Percentiles rank a stretch among this genome's conserved stretches.
Evolutionary conservation across 2,797 vertebrate genomes (phyloP).

Genomic region (Coendou prehensilis): DNA sequence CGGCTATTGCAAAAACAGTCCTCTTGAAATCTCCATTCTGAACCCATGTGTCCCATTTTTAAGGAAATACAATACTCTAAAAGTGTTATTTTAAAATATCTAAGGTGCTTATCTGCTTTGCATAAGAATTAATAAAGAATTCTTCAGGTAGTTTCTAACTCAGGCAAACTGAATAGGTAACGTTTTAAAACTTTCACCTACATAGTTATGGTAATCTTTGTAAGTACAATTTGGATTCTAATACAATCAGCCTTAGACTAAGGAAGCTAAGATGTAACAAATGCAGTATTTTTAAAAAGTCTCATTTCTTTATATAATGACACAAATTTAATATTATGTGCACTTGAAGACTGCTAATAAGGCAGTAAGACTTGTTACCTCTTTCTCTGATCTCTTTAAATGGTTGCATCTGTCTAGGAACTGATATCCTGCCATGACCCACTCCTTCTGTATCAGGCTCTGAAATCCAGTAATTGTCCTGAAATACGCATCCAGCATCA

Average conservation of each 20-base stretch:
- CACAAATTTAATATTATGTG: neutral
- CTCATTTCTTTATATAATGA: neutral
- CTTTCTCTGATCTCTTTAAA: slow-evolving; percentile 96
- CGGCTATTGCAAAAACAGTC: neutral
- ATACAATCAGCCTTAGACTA: neutral
- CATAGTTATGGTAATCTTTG: neutral
- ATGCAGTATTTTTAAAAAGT: neutral
- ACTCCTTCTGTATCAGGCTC: slow-evolving; percentile 98
- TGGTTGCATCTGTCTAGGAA: slow-evolving; percentile 98
- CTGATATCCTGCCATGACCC: slow-evolving; percentile 98
- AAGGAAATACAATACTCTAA: neutral
- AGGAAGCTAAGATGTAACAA: neutral
- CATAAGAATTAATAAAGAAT: neutral
- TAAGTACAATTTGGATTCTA: neutral
- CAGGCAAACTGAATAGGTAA: neutral
- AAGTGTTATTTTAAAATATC: neutral
- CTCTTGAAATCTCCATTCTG: neutral
- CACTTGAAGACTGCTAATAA: neutral
- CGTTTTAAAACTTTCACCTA: neutral
- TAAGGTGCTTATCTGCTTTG: neutral
- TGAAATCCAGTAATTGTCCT: slow-evolving; percentile 96
- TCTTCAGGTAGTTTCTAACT: neutral
- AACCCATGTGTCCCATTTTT: neutral
- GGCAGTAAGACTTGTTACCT: slow-evolving; percentile 88
- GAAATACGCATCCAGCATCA: slow-evolving; percentile 97